These are phyloP conservation scores for Troides aeacus DNA, from an alignment of 2,888 invertebrate genomes.

Conservation along the genomic window DNA sequence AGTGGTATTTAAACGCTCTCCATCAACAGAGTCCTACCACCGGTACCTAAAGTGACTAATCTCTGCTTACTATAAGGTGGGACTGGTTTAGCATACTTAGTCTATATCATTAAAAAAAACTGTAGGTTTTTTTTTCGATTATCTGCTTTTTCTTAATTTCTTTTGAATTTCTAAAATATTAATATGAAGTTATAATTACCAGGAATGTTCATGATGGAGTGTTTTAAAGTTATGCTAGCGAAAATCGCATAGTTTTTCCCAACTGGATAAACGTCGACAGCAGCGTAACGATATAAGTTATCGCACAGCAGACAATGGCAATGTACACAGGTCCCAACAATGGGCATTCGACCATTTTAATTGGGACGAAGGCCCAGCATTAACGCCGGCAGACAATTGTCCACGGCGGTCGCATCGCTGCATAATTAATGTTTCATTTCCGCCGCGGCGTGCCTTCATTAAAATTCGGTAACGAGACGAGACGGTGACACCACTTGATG, in stretches of 20 bases:
- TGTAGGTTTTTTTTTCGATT: too few species aligned
- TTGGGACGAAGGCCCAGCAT: constrained; percentile 23
- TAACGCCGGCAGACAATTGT: constrained; percentile 25
- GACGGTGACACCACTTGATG: constrained; percentile 8
- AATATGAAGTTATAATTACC: neutral
- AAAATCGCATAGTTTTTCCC: too few species aligned
- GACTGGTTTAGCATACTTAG: too few species aligned
- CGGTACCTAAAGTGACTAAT: too few species aligned
- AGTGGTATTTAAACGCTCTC: too few species aligned
- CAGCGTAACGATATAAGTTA: constrained; percentile 5
- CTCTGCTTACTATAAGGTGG: too few species aligned
- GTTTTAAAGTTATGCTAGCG: neutral
- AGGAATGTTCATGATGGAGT: neutral
- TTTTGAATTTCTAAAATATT: too few species aligned
- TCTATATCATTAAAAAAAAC: too few species aligned
- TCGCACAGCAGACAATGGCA: constrained; percentile 3
- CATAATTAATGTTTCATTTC: constrained; percentile 30
- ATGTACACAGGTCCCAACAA: constrained; percentile 19
- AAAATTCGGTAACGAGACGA: constrained; percentile 29
- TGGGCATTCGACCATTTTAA: constrained; percentile 28
- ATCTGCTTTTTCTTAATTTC: too few species aligned
- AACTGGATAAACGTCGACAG: neutral
- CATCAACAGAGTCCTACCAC: too few species aligned
- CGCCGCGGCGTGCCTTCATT: constrained; percentile 20
- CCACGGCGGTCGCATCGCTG: constrained; percentile 24